Percentiles rank a stretch among this genome's conserved stretches.
Evolutionary conservation across 2,888 invertebrate species (phyloP).

Genomic region (Lamproptera curius): DNA sequence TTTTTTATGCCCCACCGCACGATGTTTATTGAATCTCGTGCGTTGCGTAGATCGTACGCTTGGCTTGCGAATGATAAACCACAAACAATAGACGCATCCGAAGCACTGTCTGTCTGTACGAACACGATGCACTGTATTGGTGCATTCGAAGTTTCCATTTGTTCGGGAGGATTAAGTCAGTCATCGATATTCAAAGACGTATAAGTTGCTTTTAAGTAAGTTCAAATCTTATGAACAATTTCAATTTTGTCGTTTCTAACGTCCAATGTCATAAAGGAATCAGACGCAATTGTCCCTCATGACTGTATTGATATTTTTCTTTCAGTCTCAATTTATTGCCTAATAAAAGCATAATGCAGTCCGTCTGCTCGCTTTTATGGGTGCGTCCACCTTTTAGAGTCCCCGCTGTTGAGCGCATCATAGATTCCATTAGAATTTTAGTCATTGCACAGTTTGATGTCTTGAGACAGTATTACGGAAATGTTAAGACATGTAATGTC

Average conservation of each 20-base stretch:
- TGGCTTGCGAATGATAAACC: conserved; percentile 33
- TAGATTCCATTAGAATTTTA: conserved; percentile 28
- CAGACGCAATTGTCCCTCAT: conserved; percentile 22
- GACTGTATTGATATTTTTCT: conserved; percentile 22
- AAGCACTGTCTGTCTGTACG: too few relatives aligned
- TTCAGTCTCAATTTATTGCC: conserved; percentile 25
- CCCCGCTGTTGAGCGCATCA: conserved; percentile 24
- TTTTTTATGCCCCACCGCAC: conserved; percentile 66
- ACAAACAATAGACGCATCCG: conserved; percentile 15
- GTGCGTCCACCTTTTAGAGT: conserved; percentile 29
- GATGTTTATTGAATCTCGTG: conserved; percentile 70
- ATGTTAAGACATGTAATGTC: too few relatives aligned
- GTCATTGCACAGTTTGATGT: background rate
- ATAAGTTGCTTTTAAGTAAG: too few relatives aligned
- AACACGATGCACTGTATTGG: too few relatives aligned
- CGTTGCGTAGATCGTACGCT: conserved; percentile 53
- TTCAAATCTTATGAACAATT: too few relatives aligned
- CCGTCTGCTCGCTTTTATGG: conserved; percentile 31
- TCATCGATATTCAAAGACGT: too few relatives aligned
- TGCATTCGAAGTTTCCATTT: too few relatives aligned
- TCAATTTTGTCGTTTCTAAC: too few relatives aligned
- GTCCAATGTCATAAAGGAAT: conserved; percentile 25
- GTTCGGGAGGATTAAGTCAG: too few relatives aligned
- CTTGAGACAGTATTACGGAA: too few relatives aligned
- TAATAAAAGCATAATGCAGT: conserved; percentile 31